Conservation (phyloP, 2,888 invertebrate genomes). For the Rhyacophila evoluta region DNA sequence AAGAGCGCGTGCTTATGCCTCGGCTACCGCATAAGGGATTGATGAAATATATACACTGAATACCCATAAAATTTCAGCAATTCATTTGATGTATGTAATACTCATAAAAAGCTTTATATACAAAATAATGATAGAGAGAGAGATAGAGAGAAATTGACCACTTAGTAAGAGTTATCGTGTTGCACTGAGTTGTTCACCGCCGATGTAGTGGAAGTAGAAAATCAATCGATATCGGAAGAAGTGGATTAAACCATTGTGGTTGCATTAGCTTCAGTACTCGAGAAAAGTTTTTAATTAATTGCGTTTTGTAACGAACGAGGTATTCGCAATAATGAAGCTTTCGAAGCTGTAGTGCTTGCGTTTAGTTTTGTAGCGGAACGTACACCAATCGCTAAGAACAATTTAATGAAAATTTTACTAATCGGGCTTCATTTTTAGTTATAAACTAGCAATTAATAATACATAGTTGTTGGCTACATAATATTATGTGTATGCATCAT, state of each 20-base stretch:
- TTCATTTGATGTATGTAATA: too few species aligned
- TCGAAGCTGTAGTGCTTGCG: not conserved
- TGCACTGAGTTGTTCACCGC: not conserved
- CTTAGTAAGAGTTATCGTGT: not conserved
- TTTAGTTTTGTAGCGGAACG: not conserved
- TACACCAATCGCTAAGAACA: not conserved
- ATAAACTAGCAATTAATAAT: not conserved
- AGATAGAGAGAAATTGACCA: not conserved
- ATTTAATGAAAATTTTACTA: not conserved
- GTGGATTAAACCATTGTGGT: constrained; percentile 13
- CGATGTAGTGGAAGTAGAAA: not conserved
- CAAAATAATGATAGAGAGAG: not conserved
- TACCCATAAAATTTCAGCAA: too few species aligned
- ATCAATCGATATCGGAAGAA: not conserved
- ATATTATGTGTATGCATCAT: too few species aligned
- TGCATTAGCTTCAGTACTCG: constrained; percentile 6
- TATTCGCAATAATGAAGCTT: not conserved
- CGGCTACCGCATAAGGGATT: too few species aligned
- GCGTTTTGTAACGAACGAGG: constrained; percentile 1
- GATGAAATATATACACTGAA: too few species aligned
- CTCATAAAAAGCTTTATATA: not conserved
- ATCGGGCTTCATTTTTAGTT: too few species aligned
- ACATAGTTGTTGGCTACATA: too few species aligned
- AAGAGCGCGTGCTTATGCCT: too few species aligned
- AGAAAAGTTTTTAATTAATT: constrained; percentile 10